Evolutionary conservation across 92 coral and sea anemone genomes (phyloP), one percentile per base, ranked within the genome.

Genomic region (Phenganax stokvisi): DNA sequence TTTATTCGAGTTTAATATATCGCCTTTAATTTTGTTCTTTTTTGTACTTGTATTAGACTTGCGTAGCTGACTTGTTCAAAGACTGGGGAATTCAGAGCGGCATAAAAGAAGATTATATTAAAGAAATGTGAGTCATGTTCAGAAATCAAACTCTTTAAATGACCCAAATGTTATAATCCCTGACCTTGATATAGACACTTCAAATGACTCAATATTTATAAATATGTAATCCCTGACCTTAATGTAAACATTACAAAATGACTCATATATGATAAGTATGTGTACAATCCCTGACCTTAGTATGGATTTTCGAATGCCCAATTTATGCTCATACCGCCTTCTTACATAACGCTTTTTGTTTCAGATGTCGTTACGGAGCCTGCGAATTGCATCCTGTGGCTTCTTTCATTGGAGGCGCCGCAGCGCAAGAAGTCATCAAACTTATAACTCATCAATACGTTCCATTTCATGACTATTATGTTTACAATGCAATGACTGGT

Each of bases 351-450:
- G 16, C 29, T 47, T 80, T 31, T 12, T 17, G 10, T 72, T 59
- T 73, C 81, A 94, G 98, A 91, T 94, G 98, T 86, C 93, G 98
- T n/a, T 94, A 94, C 65, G 98, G 98, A 77, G 98, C 98, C 13
- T 89, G 90, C 74, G 98, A 94, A 72, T 85, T 94, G 1, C 97
- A 94, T 64, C 88, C 98, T 17, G 89, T 94, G 57, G 97, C 98
- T 30, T 91, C 97, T 3, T 92, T 94, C 74, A 90, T 94, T 52
- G 98, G 98, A 83, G 98, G 99, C 10, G 96, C 99, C 10, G 97
- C 92, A 2, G 97, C 99, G 7, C 99, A 96, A 83, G 97, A 96
- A 85, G 90, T 89, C 29, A 89, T 96, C 61, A 96, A 96, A 85
- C 89, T 96, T 25, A 85, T 96, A n/a, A 96, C 99, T 0, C 99